Conservation (phyloP, 2,113 vertebrate genomes). For the Toxostoma redivivum region DNA sequence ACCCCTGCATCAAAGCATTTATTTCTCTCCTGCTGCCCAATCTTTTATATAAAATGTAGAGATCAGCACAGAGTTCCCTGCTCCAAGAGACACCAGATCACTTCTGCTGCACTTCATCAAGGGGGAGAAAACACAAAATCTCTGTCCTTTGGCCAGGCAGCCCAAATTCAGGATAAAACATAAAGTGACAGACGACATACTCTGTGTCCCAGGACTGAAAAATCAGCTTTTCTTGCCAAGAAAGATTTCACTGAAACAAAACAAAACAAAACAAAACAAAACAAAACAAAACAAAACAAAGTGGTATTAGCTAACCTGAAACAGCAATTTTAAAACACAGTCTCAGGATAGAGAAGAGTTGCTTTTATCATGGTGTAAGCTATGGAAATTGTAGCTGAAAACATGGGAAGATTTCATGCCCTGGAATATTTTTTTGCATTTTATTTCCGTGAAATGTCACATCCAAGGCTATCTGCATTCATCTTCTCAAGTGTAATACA, state of each 20-base stretch:
- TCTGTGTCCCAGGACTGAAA: neutral
- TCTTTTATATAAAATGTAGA: neutral
- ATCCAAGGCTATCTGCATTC: neutral
- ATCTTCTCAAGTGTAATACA: neutral
- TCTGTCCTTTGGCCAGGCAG: neutral
- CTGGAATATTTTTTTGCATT: neutral
- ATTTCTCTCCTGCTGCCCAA: neutral
- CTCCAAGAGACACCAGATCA: neutral
- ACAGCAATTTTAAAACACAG: neutral
- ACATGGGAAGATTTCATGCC: neutral
- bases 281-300: neutral
- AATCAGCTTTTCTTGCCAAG: neutral
- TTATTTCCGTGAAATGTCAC: rapidly evolving
- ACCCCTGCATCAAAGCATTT: neutral
- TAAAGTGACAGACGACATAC: neutral
- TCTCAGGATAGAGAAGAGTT: neutral
- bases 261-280: neutral
- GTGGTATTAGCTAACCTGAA: neutral
- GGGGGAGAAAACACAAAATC: neutral
- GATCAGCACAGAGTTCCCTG: neutral
- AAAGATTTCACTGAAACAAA: neutral
- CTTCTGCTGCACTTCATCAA: neutral
- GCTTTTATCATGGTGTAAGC: neutral
- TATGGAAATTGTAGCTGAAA: neutral
- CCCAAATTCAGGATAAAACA: neutral